Evolutionary conservation across 1,140 invertebrate genomes (phyloP).

Genomic region (Pseudomyrmex sp.): DNA sequence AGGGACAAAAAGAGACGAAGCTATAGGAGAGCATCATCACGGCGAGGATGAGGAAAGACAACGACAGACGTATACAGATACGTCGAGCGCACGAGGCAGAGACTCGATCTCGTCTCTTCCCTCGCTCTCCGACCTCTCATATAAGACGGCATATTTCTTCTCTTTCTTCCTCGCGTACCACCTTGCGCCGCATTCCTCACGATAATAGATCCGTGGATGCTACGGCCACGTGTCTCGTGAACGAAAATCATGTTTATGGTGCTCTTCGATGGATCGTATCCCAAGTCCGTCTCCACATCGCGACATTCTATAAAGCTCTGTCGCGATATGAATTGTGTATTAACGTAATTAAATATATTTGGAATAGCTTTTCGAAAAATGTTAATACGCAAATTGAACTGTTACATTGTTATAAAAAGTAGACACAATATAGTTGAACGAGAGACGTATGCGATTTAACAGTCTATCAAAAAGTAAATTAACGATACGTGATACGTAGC

Average conservation of each 20-base stretch:
- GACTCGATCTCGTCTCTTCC: constrained; percentile 56
- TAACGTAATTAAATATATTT: too few relatives aligned
- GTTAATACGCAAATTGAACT: neutral
- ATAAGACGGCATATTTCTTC: constrained; percentile 50
- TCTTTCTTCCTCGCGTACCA: constrained; percentile 70
- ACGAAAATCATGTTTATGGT: constrained; percentile 51
- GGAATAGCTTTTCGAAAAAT: neutral
- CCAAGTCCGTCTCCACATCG: neutral
- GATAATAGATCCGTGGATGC: constrained; percentile 66
- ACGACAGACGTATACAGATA: constrained; percentile 68
- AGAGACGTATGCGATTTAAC: too few relatives aligned
- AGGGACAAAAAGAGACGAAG: constrained; percentile 54
- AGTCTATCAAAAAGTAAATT: neutral
- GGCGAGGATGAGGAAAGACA: constrained; percentile 59
- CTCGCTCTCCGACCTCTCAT: constrained; percentile 63
- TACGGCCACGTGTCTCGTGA: constrained; percentile 57
- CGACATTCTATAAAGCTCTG: neutral
- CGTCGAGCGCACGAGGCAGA: constrained; percentile 63
- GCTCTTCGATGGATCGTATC: neutral
- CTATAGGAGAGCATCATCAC: constrained; percentile 57
- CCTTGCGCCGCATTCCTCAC: constrained; percentile 68
- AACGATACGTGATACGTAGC: neutral
- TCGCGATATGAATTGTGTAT: neutral
- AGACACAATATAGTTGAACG: neutral
- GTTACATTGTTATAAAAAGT: neutral